A percentile compares a stretch with the other conserved stretches of the same genome.
Conservation (phyloP, 2,113 vertebrate genomes). For the Mastomys natalensis region DNA sequence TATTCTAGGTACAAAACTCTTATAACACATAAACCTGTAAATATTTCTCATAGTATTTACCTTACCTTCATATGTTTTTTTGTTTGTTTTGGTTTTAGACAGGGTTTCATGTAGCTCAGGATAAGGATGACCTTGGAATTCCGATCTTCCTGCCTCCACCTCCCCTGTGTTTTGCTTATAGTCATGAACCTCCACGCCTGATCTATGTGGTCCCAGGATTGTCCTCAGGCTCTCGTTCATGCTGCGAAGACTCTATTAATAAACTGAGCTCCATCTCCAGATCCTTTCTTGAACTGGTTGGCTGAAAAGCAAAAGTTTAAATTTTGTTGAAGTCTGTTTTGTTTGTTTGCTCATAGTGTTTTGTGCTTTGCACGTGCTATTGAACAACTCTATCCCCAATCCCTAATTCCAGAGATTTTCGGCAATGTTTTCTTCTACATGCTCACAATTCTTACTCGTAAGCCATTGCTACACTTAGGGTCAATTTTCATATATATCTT, state of each 20-base stretch:
- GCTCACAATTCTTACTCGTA: slow-evolving; percentile 18
- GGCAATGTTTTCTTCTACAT: slow-evolving; percentile 2
- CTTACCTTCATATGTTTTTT: background rate
- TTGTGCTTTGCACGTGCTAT: background rate
- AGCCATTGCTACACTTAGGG: background rate
- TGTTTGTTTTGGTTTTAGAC: background rate
- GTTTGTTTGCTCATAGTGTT: background rate
- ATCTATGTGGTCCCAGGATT: no score
- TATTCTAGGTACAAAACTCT: slow-evolving; percentile 17
- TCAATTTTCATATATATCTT: slow-evolving; percentile 30
- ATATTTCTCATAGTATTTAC: background rate
- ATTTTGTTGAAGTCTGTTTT: slow-evolving; percentile 14
- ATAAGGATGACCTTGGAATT: background rate
- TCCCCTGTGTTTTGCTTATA: no score
- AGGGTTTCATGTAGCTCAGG: background rate
- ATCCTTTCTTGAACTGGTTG: background rate
- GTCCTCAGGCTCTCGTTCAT: background rate
- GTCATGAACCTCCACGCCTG: rapidly evolving
- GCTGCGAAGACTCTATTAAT: background rate
- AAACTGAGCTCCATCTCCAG: background rate
- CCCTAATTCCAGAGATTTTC: background rate
- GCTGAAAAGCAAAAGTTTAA: background rate
- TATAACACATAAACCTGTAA: background rate
- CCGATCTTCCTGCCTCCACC: background rate
- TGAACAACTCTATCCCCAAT: background rate